These are phyloP conservation scores for Microcebus lehilahytsara DNA, from an alignment of 2,113 vertebrate species.

Conservation along the genomic window DNA sequence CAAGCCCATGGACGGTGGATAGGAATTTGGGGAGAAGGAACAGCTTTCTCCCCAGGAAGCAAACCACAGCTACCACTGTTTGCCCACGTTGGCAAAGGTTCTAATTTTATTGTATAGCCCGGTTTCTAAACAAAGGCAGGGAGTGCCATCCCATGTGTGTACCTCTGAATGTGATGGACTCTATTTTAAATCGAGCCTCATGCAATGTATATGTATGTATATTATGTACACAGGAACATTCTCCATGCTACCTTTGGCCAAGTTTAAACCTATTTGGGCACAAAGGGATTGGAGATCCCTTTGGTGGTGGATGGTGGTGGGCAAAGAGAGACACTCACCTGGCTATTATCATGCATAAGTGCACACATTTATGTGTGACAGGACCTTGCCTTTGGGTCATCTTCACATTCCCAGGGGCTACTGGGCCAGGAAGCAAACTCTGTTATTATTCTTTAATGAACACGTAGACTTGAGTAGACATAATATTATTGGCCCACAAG, in stretches of 20 bases:
- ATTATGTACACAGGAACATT: fast-evolving
- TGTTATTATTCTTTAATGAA: background rate
- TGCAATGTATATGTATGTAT: fast-evolving
- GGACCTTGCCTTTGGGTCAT: background rate
- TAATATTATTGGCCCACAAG: background rate
- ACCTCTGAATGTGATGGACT: background rate
- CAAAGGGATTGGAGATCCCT: background rate
- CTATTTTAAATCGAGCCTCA: background rate
- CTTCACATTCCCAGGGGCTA: background rate
- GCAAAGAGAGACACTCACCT: background rate
- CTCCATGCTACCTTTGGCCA: background rate
- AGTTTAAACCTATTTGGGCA: background rate
- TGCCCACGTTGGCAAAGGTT: background rate
- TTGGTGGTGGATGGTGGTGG: background rate
- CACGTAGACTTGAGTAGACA: background rate
- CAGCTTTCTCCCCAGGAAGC: background rate
- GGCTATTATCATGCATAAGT: background rate
- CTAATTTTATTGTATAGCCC: background rate
- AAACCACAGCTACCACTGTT: background rate
- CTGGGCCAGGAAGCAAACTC: background rate
- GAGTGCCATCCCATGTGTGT: background rate
- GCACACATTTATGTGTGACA: background rate
- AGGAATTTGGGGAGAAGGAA: background rate
- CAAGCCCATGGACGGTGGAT: background rate
- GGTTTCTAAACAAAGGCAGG: background rate